Evolutionary conservation across 2,888 invertebrate genomes (phyloP).

Genomic region (Sabatieria punctata): DNA sequence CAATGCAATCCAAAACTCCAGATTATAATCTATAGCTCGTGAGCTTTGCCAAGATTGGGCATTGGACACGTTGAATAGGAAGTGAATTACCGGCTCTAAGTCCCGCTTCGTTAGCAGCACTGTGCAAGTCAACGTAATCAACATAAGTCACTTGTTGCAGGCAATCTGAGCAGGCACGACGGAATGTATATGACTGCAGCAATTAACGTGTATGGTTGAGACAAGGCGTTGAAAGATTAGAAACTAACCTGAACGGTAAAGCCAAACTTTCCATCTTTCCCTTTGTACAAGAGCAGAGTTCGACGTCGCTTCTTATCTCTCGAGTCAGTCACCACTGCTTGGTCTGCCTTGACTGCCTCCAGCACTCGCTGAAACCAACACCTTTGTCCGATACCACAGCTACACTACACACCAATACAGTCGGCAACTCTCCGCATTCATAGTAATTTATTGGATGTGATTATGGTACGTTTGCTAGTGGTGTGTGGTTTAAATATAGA

Average conservation of each 20-base stretch:
- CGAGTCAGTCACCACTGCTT: constrained; percentile 51
- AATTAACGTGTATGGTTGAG: neutral
- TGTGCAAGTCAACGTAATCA: constrained; percentile 80
- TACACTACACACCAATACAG: no score
- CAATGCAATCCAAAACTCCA: no score
- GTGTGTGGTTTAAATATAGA: no score
- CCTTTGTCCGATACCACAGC: no score
- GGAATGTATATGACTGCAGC: constrained; percentile 75
- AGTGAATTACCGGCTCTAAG: constrained; percentile 63
- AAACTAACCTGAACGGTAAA: constrained; percentile 61
- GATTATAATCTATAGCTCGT: no score
- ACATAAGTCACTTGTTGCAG: constrained; percentile 93
- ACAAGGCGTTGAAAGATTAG: constrained; percentile 2
- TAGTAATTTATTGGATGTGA: no score
- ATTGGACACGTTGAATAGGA: no score
- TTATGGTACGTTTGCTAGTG: no score
- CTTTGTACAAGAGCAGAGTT: constrained; percentile 61
- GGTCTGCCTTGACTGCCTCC: constrained; percentile 54
- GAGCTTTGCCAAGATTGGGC: no score
- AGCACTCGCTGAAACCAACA: constrained; percentile 39
- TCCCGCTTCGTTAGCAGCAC: constrained; percentile 75
- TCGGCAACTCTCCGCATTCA: no score
- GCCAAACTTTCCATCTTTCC: constrained; percentile 73
- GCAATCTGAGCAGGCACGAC: constrained; percentile 79
- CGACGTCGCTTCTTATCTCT: constrained; percentile 71